Evolutionary conservation across 2,888 invertebrate genomes (phyloP), one percentile per base, ranked within the genome.

Genomic region (Polietes domitor): DNA sequence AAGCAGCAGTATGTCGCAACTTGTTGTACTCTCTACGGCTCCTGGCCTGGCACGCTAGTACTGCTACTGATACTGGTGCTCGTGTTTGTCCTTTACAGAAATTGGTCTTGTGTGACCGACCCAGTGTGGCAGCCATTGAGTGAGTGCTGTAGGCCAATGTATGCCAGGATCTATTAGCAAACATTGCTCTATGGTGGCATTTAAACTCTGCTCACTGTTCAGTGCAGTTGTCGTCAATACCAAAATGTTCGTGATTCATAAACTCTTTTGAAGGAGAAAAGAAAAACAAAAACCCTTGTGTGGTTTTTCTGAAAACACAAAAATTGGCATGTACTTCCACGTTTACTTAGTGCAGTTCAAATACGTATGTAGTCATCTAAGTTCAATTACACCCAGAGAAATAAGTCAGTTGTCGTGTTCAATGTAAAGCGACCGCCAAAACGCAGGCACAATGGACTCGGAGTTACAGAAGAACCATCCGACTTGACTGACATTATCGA

Each of bases 171-270:
- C 65, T 65, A 65, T 65, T 58, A 58, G 58, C 26, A 58, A 65
- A 65, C 43, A 43, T 43, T 43, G 68, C 68, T 43, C 43, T 24
- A 68, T 68, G 68, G 28, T 61, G 61, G 58, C 65, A 72, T 80
- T 78, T 77, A 50, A 26, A 68, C 19, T 58, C 68, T 75, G n/a
- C 73, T 77, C 79, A 75, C 10, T n/a, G n/a, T 77, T 77, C 41
- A 43, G n/a, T 73, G 55, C 73, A 61, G 43, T 80, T 79, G 75
- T 55, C 83, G 32, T 76, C 78, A 84, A 73, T 72, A 50, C 26
- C 43, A 47, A 47, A 63, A 43, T 73, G 41, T 78, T 58, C 32
- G 78, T 84, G 84, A 84, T 79, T 84, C 84, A 84, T 84, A 58
- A 37, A 72, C 55, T 74, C 55, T 61, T 58, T 70, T 32, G 63